Percentiles rank a stretch among this genome's conserved stretches.
phyloP scores from a whole-genome alignment of 30 jellyfish, hydroid and myxozoan species.

The Aurelia aurita complex sp. Pacific region DNA sequence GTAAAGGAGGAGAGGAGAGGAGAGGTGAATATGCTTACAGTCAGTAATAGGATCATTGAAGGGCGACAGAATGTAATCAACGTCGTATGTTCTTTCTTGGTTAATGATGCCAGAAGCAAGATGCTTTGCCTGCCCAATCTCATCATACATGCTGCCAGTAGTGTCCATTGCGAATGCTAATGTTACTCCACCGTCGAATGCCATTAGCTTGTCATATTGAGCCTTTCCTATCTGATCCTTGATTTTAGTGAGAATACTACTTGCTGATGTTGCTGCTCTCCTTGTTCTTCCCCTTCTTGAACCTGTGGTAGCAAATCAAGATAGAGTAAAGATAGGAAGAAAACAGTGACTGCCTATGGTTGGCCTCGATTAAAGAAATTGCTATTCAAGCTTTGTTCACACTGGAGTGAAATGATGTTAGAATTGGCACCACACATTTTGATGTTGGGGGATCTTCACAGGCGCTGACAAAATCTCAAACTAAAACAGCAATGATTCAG shows the following conservation, averaged over 20 bases:
- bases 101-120: slow-evolving; percentile 52
- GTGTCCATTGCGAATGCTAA: slow-evolving; percentile 78
- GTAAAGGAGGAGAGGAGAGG: neutral
- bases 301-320: slow-evolving; percentile 1
- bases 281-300: slow-evolving; percentile 8
- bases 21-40: slow-evolving; percentile 15
- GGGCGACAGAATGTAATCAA: slow-evolving; percentile 82
- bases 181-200: slow-evolving; percentile 77
- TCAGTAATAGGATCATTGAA: slow-evolving; percentile 75
- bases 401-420: too few species aligned
- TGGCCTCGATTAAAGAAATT: too few species aligned
- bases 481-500: too few species aligned
- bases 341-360: too few species aligned
- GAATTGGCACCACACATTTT: too few species aligned
- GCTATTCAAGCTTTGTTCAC: too few species aligned
- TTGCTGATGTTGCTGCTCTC: slow-evolving; percentile 23
- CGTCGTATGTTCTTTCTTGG: slow-evolving; percentile 45
- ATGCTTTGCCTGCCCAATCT: slow-evolving; percentile 50
- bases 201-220: slow-evolving; percentile 42
- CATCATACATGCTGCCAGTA: slow-evolving; percentile 77
- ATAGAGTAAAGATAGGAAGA: too few species aligned
- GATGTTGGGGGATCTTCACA: too few species aligned
- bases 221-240: slow-evolving; percentile 44
- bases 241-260: neutral
- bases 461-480: too few species aligned